Evolutionary conservation across 2,888 invertebrate species (phyloP).

Genomic region (Sericinus montela): DNA sequence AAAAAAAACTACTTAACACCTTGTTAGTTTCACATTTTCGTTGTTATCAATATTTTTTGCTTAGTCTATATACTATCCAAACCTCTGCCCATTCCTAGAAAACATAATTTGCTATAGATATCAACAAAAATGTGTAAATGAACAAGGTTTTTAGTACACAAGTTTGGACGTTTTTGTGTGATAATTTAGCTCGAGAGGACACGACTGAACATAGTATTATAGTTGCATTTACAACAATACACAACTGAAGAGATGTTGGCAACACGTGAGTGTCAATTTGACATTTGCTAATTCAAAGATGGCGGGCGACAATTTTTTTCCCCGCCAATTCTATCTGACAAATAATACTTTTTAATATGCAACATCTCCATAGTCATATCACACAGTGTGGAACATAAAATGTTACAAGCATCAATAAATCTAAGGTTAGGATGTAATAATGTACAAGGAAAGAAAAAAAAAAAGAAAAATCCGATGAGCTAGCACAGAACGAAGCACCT

Average conservation of each 20-base stretch:
- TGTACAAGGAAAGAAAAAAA: constrained; percentile 43
- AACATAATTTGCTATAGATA: no score
- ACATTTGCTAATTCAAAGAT: not conserved
- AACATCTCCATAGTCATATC: constrained; percentile 21
- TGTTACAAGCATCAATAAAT: constrained; percentile 45
- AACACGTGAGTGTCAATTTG: not conserved
- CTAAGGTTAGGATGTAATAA: constrained; percentile 51
- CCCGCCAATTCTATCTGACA: not conserved
- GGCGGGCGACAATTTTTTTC: not conserved
- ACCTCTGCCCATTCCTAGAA: no score
- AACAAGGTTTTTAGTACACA: no score
- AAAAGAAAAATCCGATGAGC: constrained; percentile 28
- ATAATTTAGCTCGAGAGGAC: no score
- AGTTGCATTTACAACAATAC: not conserved
- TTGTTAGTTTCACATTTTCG: no score
- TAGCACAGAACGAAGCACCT: constrained; percentile 52
- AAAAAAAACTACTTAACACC: no score
- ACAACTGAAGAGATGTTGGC: constrained; percentile 1
- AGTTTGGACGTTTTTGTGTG: no score
- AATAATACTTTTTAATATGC: constrained; percentile 7
- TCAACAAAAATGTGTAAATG: no score
- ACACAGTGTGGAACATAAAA: constrained; percentile 27
- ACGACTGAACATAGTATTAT: no score
- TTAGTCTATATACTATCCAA: no score
- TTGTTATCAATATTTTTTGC: no score